These are phyloP conservation scores for Ornithoptera priamus DNA, from an alignment of 2,888 invertebrate genomes.

Conservation along the genomic window DNA sequence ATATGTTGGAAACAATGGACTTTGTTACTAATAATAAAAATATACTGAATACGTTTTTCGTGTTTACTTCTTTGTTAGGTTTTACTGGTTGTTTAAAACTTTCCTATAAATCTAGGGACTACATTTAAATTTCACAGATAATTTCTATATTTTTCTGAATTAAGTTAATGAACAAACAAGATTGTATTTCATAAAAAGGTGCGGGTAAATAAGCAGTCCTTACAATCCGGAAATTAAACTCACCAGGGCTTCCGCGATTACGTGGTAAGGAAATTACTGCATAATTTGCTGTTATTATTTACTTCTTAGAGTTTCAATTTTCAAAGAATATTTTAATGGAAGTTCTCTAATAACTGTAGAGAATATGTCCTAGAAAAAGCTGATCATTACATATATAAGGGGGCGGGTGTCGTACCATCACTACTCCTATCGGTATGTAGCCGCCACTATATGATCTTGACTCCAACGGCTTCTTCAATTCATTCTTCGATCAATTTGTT, in stretches of 20 bases:
- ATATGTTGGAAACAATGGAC: too few species aligned
- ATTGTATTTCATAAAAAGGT: background rate
- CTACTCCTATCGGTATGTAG: too few species aligned
- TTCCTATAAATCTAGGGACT: too few species aligned
- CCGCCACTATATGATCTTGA: too few species aligned
- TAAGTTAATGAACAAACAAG: background rate
- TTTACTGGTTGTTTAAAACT: too few species aligned
- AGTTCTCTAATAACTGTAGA: background rate
- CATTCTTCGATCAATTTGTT: too few species aligned
- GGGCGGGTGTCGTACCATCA: too few species aligned
- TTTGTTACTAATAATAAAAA: too few species aligned
- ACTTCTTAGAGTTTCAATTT: background rate
- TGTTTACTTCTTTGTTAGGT: too few species aligned
- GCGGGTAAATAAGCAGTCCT: background rate
- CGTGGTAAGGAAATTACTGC: background rate
- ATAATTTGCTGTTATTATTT: background rate
- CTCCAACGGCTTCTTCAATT: too few species aligned
- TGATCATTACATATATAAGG: background rate
- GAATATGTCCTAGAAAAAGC: background rate
- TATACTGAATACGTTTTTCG: too few species aligned
- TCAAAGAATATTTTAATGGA: background rate
- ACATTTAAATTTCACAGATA: background rate
- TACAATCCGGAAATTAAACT: constrained; percentile 2
- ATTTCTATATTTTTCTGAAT: background rate
- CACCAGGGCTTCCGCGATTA: background rate